These are phyloP conservation scores for Drosophila koepferae DNA, from an alignment of 2,888 invertebrate genomes.

Conservation along the genomic window DNA sequence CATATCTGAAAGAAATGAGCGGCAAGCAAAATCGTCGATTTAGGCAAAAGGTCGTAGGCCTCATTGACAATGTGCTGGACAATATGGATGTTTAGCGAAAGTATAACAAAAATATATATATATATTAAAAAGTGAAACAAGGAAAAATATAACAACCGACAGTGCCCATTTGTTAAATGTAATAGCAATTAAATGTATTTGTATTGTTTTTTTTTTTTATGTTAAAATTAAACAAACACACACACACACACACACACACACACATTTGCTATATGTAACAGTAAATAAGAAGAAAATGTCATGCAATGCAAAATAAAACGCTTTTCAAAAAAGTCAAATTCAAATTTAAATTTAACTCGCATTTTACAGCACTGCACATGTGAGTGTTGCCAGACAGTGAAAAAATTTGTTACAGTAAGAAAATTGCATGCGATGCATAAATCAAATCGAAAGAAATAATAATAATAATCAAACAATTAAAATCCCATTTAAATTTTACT, in stretches of 20 bases:
- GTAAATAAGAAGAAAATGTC: slow-evolving; percentile 1
- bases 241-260: slow-evolving; percentile 16
- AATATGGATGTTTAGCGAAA: slow-evolving; percentile 62
- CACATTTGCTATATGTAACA: slow-evolving; percentile 38
- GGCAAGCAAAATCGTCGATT: slow-evolving; percentile 83
- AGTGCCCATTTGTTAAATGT: slow-evolving; percentile 71
- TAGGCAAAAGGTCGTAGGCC: slow-evolving; percentile 81
- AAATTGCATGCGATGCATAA: too few species aligned
- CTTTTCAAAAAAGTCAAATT: slow-evolving; percentile 31
- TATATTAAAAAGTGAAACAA: background rate
- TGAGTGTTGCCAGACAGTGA: slow-evolving; percentile 1
- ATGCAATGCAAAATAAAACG: slow-evolving; percentile 48
- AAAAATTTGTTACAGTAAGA: too few species aligned
- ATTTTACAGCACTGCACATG: slow-evolving; percentile 25
- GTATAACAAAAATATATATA: background rate
- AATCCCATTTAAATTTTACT: too few species aligned
- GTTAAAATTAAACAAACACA: slow-evolving; percentile 26
- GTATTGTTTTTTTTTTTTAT: slow-evolving; percentile 21
- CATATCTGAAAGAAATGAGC: slow-evolving; percentile 81
- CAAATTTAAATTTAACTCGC: slow-evolving; percentile 7
- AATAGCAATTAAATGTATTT: slow-evolving; percentile 34
- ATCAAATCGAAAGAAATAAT: too few species aligned
- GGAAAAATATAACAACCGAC: slow-evolving; percentile 44
- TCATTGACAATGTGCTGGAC: slow-evolving; percentile 81
- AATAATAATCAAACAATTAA: too few species aligned